Base-by-base conservation (phyloP, 2,113 vertebrate genomes). In the Clinocottus analis region DNA sequence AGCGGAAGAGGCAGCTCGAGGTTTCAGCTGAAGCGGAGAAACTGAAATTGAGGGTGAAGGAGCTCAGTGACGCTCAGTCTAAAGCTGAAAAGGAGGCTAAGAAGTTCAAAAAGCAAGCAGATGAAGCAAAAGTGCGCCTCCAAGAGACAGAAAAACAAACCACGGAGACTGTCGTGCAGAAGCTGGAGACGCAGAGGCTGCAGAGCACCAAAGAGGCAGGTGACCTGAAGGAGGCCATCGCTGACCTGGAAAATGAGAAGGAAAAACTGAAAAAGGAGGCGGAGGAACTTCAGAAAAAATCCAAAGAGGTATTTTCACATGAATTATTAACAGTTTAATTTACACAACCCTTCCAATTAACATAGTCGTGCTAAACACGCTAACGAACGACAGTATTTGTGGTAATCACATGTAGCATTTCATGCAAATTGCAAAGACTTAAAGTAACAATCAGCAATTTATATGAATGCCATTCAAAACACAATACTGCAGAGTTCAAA, bases 61-160 rank as follows among this genome's bases (percentile, higher is more conserved):
- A 98, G 92, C 94, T 99, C 89, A 97, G 97, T 68, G 86, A 93
- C 13, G 96, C 97, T 6, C 97, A 97, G 87, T 87, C 94, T 2
- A 96, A 95, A 17, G 97, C 97, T 0, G 96, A 98, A 67, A 94
- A 96, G 70, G 97, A 98, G 2, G 97, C 96, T 5, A 94, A 95
- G 84, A 95, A 96, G 58, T 99, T 99, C 93, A 97, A 95, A 85
- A 96, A 93, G 66, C 97, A 98, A 91, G 96, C 97, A 0, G 96
- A 98, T 45, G 96, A 98, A 51, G 99, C 98, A 25, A 94, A 96
- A 0, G 79, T 56, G 37, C 93, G 87, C 80, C 92, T 99, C 64
- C 93, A 95, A 0, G 74, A 94, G 21, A 96, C 95, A 0, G 97
- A 99, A 85, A 94, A 96, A 23, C 85, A 95, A 53, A 96, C 95